Percentiles rank a stretch among this genome's conserved stretches.
Evolutionary conservation across 2,113 vertebrate species (phyloP).

Genomic region (Pelusios castaneus): DNA sequence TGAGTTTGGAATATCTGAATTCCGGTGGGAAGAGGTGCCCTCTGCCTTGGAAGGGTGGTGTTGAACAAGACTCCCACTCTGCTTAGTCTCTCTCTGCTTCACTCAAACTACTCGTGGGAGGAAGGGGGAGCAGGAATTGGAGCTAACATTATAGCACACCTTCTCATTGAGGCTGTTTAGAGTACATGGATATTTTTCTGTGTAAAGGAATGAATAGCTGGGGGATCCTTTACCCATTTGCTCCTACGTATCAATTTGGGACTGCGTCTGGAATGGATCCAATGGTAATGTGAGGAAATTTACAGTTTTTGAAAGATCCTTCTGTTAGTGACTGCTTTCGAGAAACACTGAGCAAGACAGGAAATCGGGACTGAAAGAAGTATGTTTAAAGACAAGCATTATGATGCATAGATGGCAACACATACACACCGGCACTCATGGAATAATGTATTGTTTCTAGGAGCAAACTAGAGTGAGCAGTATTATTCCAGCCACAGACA

Average conservation of each 20-base stretch:
- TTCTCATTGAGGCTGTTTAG: not conserved
- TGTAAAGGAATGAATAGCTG: no score
- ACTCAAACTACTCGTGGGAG: not conserved
- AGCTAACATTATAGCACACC: not conserved
- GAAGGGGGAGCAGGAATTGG: not conserved
- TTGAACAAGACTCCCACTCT: not conserved
- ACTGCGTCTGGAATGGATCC: not conserved
- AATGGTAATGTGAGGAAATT: not conserved
- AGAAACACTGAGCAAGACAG: not conserved
- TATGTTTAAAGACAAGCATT: not conserved
- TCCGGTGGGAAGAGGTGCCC: constrained; percentile 45
- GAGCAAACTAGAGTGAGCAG: not conserved
- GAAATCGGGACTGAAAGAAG: not conserved
- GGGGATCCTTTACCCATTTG: not conserved
- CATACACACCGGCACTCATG: not conserved
- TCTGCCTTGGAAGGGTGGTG: not conserved
- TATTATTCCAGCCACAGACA: not conserved
- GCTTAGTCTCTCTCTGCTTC: not conserved
- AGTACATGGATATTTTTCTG: not conserved
- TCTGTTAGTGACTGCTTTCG: not conserved
- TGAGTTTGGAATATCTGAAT: not conserved
- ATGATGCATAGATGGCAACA: not conserved
- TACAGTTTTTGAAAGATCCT: not conserved
- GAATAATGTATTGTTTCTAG: not conserved
- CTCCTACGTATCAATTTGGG: not conserved